These are phyloP conservation scores for Loriculus beryllinus DNA, from an alignment of 2,797 vertebrate genomes.

Conservation along the genomic window DNA sequence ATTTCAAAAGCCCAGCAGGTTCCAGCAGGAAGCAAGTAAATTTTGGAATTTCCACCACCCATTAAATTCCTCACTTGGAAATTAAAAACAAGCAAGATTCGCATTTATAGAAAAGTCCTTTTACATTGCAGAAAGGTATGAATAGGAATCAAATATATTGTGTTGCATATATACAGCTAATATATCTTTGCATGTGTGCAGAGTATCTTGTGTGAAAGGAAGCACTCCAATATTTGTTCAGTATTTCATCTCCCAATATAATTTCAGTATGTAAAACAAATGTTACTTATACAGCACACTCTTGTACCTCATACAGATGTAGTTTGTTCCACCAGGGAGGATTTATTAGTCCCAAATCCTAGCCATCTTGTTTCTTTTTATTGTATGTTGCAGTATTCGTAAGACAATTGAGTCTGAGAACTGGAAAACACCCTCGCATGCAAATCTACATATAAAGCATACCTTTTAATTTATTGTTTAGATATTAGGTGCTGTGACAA, in stretches of 20 bases:
- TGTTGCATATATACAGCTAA: neutral
- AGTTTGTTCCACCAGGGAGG: conserved; percentile 5
- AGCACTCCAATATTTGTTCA: neutral
- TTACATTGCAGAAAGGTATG: neutral
- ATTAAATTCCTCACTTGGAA: neutral
- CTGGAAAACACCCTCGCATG: conserved; percentile 30
- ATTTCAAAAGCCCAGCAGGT: neutral
- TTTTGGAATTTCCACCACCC: neutral
- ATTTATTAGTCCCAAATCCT: conserved; percentile 50
- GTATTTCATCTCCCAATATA: conserved; percentile 34
- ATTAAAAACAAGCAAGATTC: neutral
- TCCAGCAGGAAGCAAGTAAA: neutral
- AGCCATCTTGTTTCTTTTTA: conserved; percentile 18
- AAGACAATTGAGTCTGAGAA: conserved; percentile 52
- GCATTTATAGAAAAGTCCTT: neutral
- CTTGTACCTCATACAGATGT: conserved; percentile 22
- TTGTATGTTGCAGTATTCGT: conserved; percentile 22
- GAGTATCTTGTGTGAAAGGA: neutral
- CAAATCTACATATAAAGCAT: conserved; percentile 52
- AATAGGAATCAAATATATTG: neutral
- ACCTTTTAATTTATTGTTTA: conserved; percentile 67
- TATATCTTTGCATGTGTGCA: neutral
- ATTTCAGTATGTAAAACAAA: conserved; percentile 55
- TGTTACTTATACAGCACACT: conserved; percentile 33
- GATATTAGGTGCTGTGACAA: conserved; percentile 63